Base-by-base conservation (phyloP, 2,888 invertebrate genomes). In the Slavum lentiscoides region DNA sequence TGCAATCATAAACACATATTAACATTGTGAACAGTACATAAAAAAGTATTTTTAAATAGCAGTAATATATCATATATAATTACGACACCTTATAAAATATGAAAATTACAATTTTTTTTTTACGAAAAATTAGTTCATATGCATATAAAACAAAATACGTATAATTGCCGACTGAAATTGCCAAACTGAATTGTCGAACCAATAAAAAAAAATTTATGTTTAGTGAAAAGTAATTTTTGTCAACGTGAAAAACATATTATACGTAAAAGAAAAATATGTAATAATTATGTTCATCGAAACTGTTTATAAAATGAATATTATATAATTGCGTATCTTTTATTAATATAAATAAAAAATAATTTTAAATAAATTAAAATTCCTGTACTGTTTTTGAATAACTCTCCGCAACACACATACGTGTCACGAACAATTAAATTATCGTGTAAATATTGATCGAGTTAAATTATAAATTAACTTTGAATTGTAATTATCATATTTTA, bases 401-500 rank as follows among this genome's bases (percentile, higher is more conserved):
- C n/a, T 72, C 15, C n/a, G 21, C 4, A 59, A 8, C n/a, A 72
- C 5, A 39, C 4, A 66, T n/a, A 15, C 23, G 13, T 5, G 2
- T 21, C 11, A 67, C 21, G 43, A 43, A 43, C 6, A 58, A 70
- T 70, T 70, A 37, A 70, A 70, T 70, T 70, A 37, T 8, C 37
- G n/a, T 37, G 49, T 70, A 37, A 23, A 58, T 37, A 58, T 70
- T 39, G 9, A 55, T 37, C 13, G 13, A 69, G 37, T 5, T 49
- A 62, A 74, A 30, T 62, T 30, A 30, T 30, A 62, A 49, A 66
- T 55, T 53, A 64, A 74, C 2, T 11, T 7, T 11, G 11, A 70
- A 70, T 80, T 39, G 7, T 21, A 70, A 58, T 55, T 23, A 70
- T 77, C 13, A 53, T 61, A 59, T 76, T 49, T 17, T 74, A 64